Percentiles rank a stretch among this genome's conserved stretches.
phyloP scores from a whole-genome alignment of 2,888 invertebrate genomes.

The Rhagophthalmus giganteus region DNA sequence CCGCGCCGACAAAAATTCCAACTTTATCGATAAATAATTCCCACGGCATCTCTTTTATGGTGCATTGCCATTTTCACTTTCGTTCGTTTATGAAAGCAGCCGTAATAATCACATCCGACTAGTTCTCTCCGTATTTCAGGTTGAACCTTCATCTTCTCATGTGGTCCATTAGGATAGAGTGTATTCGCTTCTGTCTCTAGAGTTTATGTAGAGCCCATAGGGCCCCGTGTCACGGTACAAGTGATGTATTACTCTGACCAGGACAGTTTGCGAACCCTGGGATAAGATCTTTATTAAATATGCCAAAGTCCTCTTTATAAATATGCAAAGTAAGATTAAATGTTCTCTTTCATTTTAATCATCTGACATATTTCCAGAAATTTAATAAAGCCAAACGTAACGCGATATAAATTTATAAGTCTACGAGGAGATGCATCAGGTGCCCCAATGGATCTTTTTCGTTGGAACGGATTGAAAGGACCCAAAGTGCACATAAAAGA shows the following conservation, averaged over 20 bases:
- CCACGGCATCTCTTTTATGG: too few species aligned
- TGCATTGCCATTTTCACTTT: too few species aligned
- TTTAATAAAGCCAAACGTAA: slow-evolving; percentile 25
- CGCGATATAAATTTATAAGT: slow-evolving; percentile 22
- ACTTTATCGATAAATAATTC: too few species aligned
- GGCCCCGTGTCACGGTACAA: slow-evolving; percentile 42
- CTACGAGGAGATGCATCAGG: slow-evolving; percentile 18
- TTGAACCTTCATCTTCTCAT: slow-evolving; percentile 19
- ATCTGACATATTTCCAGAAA: slow-evolving; percentile 15
- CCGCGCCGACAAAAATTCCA: too few species aligned
- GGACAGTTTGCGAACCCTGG: slow-evolving; percentile 47
- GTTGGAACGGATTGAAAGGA: slow-evolving; percentile 13
- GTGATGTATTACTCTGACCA: slow-evolving; percentile 49
- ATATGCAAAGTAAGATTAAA: slow-evolving; percentile 32
- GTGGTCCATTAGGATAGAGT: slow-evolving; percentile 42
- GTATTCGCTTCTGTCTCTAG: slow-evolving; percentile 27
- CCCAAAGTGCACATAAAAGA: slow-evolving; percentile 15
- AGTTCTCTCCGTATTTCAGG: slow-evolving; percentile 9
- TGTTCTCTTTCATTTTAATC: slow-evolving; percentile 18
- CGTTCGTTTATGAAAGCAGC: neutral
- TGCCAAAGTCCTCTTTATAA: slow-evolving; percentile 36
- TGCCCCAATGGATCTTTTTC: slow-evolving; percentile 6
- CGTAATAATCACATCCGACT: slow-evolving; percentile 14
- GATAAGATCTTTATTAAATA: slow-evolving; percentile 47
- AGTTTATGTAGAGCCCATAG: slow-evolving; percentile 25